Percentiles rank a stretch among this genome's conserved stretches.
These are phyloP conservation scores for Drosophila littoralis DNA, from an alignment of 1,140 invertebrate genomes.

Conservation along the genomic window DNA sequence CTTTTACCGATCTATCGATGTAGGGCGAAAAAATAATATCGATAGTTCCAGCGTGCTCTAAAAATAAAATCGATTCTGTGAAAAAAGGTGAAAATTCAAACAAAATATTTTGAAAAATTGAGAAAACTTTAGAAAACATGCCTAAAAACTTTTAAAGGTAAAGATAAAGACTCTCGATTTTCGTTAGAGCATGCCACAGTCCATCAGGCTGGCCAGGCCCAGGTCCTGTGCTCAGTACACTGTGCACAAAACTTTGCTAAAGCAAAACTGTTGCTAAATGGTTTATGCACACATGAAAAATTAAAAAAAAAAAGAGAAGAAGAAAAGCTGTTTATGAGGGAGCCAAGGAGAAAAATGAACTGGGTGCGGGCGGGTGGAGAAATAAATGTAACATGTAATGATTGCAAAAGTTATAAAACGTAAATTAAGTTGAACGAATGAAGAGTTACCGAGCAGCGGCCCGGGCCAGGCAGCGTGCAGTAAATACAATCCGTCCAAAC, in stretches of 20 bases:
- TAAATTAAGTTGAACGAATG: slow-evolving; percentile 81
- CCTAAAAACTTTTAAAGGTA: too few species aligned
- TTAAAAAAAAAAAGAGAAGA: slow-evolving; percentile 5
- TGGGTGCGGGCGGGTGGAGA: slow-evolving; percentile 14
- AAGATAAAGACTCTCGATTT: too few species aligned
- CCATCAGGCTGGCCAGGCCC: background rate
- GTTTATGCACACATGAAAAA: slow-evolving; percentile 75
- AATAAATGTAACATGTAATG: slow-evolving; percentile 80
- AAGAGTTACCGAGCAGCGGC: slow-evolving; percentile 62
- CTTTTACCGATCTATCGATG: too few species aligned
- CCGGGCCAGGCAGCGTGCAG: slow-evolving; percentile 19
- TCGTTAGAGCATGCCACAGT: slow-evolving; percentile 22
- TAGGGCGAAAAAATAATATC: too few species aligned
- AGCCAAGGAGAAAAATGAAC: background rate
- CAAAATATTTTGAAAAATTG: too few species aligned
- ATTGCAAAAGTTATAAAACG: slow-evolving; percentile 82
- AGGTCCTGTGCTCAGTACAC: background rate
- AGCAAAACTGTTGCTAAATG: slow-evolving; percentile 77
- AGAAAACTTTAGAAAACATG: too few species aligned
- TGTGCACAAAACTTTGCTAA: slow-evolving; percentile 57
- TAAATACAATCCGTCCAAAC: slow-evolving; percentile 25
- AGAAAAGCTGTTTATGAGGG: slow-evolving; percentile 2
- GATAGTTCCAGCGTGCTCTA: too few species aligned
- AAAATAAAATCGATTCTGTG: too few species aligned
- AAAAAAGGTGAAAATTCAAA: too few species aligned